A percentile compares a stretch with the other conserved stretches of the same genome.
phyloP scores from a whole-genome alignment of 1,140 invertebrate species.

The Heliothis virescens region DNA sequence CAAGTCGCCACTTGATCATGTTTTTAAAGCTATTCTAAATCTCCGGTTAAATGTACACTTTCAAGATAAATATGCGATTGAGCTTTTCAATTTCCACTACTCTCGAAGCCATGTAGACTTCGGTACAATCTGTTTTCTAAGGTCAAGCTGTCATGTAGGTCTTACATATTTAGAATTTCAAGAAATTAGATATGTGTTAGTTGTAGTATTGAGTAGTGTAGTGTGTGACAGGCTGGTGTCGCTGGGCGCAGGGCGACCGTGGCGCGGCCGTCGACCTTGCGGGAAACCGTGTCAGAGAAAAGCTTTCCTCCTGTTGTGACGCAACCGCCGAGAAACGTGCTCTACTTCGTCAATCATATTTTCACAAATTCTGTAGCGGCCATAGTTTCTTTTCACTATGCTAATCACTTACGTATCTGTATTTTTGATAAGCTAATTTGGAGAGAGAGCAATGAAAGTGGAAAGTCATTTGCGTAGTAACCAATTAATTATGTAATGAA shows the following conservation, averaged over 20 bases:
- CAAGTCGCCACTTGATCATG: not conserved
- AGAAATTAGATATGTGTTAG: no score
- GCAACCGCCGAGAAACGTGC: conserved; percentile 50
- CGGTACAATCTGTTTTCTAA: no score
- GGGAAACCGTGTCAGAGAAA: conserved; percentile 76
- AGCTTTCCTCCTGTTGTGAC: conserved; percentile 72
- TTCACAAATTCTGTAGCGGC: not conserved
- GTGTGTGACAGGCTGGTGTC: not conserved
- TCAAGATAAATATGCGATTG: no score
- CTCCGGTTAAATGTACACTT: no score
- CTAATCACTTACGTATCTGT: conserved; percentile 20
- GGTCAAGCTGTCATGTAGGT: no score
- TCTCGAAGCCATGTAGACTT: no score
- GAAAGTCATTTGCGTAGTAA: conserved; percentile 18
- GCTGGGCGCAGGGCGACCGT: conserved; percentile 56
- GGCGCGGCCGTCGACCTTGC: conserved; percentile 78
- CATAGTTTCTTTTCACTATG: conserved; percentile 19
- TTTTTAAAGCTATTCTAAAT: no score
- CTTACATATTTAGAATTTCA: no score
- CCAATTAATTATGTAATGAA: conserved; percentile 18
- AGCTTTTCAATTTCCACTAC: no score
- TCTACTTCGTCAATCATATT: conserved; percentile 60
- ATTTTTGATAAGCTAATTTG: conserved; percentile 33
- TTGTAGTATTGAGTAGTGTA: not conserved
- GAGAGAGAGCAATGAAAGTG: conserved; percentile 42